A percentile compares a stretch with the other conserved stretches of the same genome.
phyloP scores from a whole-genome alignment of 1,140 invertebrate genomes.

The Pseudomyrmex cubaensis region DNA sequence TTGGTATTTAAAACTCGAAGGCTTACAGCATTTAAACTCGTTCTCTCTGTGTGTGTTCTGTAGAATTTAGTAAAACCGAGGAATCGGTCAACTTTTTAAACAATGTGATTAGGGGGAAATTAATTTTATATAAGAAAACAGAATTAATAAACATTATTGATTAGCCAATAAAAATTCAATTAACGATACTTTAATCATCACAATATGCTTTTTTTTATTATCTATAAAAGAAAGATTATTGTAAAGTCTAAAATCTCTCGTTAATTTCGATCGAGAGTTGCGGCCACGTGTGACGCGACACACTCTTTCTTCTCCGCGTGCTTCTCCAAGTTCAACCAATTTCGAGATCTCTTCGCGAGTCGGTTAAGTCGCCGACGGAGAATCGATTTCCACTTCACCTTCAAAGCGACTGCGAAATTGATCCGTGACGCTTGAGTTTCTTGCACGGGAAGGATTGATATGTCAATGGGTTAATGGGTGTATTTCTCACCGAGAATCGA shows the following conservation, averaged over 20 bases:
- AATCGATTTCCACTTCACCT: neutral
- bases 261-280: neutral
- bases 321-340: neutral
- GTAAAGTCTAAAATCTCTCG: too few species aligned
- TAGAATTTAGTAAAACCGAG: too few species aligned
- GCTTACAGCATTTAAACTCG: neutral
- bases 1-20: neutral
- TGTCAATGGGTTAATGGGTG: slow-evolving; percentile 26
- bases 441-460: slow-evolving; percentile 36
- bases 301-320: neutral
- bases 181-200: neutral
- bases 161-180: neutral
- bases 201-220: neutral
- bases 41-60: neutral
- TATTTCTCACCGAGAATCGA: slow-evolving; percentile 36
- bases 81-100: neutral
- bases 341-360: neutral
- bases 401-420: slow-evolving; percentile 2
- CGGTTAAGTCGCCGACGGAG: slow-evolving; percentile 12
- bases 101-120: neutral
- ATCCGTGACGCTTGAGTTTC: slow-evolving; percentile 18
- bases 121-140: neutral
- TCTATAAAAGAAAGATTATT: neutral
- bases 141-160: neutral
- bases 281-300: too few species aligned